phyloP scores from a whole-genome alignment of 2,888 invertebrate species.

The Aporophyla nigra region DNA sequence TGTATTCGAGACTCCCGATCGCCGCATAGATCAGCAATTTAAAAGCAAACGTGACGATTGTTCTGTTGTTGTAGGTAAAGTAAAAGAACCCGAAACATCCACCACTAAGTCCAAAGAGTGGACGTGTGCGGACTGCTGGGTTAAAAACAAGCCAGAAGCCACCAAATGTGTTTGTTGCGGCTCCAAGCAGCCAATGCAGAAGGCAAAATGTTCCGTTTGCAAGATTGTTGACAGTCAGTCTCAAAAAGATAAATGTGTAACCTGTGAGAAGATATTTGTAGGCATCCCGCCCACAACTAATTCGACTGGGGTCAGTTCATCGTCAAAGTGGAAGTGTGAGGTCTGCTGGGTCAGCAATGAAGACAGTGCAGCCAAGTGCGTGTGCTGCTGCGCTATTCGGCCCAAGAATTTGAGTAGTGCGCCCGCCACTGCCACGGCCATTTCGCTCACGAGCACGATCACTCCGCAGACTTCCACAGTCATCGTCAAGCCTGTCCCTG shows the following conservation, averaged over 20 bases:
- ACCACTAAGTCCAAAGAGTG: constrained; percentile 66
- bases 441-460: constrained; percentile 3
- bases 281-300: constrained; percentile 37
- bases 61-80: constrained; percentile 66
- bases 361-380: constrained; percentile 71
- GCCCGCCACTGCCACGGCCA: constrained; percentile 4
- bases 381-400: constrained; percentile 74
- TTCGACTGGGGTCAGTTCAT: constrained; percentile 37
- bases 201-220: constrained; percentile 72
- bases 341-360: constrained; percentile 79
- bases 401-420: constrained; percentile 46
- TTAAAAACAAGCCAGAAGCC: constrained; percentile 71
- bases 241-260: constrained; percentile 71
- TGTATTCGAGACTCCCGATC: constrained; percentile 78
- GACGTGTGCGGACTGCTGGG: constrained; percentile 77
- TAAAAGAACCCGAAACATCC: constrained; percentile 57
- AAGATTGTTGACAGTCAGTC: constrained; percentile 68
- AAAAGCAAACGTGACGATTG: constrained; percentile 59
- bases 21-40: constrained; percentile 66
- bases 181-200: constrained; percentile 63
- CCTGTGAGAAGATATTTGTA: constrained; percentile 71
- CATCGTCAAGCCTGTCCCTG: constrained; percentile 19
- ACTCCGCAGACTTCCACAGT: constrained; percentile 5
- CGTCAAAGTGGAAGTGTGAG: constrained; percentile 77
- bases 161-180: constrained; percentile 80